Percentiles rank a stretch among this genome's conserved stretches.
phyloP scores from a whole-genome alignment of 2,888 invertebrate genomes.

The Acronicta psi region DNA sequence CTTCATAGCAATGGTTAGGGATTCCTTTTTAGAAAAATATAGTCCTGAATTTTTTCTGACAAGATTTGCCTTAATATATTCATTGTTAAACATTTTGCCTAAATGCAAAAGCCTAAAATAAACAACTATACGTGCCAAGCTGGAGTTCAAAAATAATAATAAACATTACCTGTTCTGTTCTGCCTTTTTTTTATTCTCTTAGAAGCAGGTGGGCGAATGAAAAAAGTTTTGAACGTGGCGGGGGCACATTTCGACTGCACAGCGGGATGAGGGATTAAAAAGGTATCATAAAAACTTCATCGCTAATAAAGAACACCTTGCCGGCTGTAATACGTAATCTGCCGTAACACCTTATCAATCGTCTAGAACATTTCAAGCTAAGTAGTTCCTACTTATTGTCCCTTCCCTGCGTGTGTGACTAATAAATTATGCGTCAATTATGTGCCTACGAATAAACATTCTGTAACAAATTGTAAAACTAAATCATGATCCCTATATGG shows the following conservation, averaged over 20 bases:
- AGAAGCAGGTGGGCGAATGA: slow-evolving; percentile 73
- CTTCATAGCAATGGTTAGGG: slow-evolving; percentile 10
- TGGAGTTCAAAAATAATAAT: slow-evolving; percentile 44
- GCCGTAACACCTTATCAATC: slow-evolving; percentile 48
- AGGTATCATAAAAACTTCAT: slow-evolving; percentile 23
- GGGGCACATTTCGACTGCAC: slow-evolving; percentile 59
- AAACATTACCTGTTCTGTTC: slow-evolving; percentile 61
- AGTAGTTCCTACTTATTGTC: slow-evolving; percentile 47
- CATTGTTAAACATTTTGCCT: neutral
- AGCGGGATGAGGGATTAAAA: slow-evolving; percentile 60
- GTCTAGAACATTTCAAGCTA: slow-evolving; percentile 38
- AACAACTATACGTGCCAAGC: slow-evolving; percentile 42
- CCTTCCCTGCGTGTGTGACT: slow-evolving; percentile 41
- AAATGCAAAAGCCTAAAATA: slow-evolving; percentile 8
- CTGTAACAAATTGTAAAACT: slow-evolving; percentile 38
- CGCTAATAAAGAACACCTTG: slow-evolving; percentile 43
- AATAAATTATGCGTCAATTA: slow-evolving; percentile 11
- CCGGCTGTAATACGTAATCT: slow-evolving; percentile 32
- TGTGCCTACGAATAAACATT: slow-evolving; percentile 26
- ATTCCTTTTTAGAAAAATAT: neutral
- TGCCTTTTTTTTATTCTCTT: slow-evolving; percentile 62
- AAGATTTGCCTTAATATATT: too few species aligned
- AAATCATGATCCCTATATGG: too few species aligned
- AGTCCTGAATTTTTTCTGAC: too few species aligned
- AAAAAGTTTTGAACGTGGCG: slow-evolving; percentile 67